phyloP scores from a whole-genome alignment of 2,797 vertebrate genomes.

The Myotis myotis region DNA sequence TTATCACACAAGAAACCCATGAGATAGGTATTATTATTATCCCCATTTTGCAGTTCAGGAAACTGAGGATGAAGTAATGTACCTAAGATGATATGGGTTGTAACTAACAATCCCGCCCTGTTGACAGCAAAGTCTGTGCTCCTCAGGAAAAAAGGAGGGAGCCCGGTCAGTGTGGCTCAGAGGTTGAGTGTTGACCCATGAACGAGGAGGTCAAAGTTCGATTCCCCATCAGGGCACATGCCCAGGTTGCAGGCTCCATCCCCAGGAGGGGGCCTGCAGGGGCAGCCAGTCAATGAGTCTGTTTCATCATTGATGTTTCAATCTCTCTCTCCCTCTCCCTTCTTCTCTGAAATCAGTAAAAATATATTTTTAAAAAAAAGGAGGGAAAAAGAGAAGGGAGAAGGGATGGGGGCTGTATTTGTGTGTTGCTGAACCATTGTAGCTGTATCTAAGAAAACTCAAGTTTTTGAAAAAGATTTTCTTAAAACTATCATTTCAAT shows the following conservation, averaged over 20 bases:
- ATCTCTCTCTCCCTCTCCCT: no score
- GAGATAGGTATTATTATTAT: no score
- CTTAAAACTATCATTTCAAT: background rate
- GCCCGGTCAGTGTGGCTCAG: no score
- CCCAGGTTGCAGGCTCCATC: no score
- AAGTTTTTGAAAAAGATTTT: constrained; percentile 5
- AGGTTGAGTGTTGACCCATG: no score
- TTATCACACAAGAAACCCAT: background rate
- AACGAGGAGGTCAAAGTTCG: no score
- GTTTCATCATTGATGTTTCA: no score
- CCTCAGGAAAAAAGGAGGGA: background rate
- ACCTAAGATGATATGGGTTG: background rate
- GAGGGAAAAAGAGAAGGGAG: background rate
- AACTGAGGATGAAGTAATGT: background rate
- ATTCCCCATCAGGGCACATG: no score
- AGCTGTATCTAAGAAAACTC: background rate
- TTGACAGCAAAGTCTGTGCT: background rate
- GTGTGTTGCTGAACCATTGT: background rate
- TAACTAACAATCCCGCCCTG: background rate
- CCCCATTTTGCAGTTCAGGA: background rate
- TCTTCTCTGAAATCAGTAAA: no score
- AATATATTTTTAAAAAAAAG: background rate
- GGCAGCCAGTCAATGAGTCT: no score
- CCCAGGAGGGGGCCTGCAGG: no score
- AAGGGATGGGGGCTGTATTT: background rate